A percentile compares a stretch with the other conserved stretches of the same genome.
Conservation (phyloP, 2,113 vertebrate species). For the Cathartes aura region DNA sequence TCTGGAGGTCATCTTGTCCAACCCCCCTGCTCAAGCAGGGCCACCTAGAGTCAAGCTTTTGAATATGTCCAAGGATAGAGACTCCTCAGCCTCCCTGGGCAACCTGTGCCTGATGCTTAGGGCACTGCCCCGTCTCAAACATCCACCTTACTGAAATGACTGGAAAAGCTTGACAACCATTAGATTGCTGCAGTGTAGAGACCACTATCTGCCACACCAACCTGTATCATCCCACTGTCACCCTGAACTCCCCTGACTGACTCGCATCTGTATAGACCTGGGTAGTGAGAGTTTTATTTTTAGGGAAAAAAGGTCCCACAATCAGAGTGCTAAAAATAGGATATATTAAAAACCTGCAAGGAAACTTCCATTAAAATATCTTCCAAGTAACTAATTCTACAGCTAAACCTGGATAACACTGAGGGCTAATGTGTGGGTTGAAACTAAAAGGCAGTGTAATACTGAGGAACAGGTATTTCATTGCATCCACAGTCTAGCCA, state of each 20-base stretch:
- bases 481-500: not conserved
- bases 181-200: not conserved
- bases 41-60: not conserved
- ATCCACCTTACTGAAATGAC: not conserved
- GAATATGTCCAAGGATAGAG: not conserved
- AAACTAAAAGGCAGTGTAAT: not conserved
- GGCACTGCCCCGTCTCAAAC: not conserved
- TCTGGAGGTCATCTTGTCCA: not conserved
- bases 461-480: not conserved
- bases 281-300: not conserved
- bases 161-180: not conserved
- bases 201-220: not conserved
- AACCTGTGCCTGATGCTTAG: not conserved
- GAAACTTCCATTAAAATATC: not conserved
- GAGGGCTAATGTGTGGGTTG: not conserved
- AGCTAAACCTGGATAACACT: not conserved
- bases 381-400: not conserved
- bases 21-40: not conserved
- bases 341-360: not conserved
- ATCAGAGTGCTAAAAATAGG: not conserved
- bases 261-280: not conserved
- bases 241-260: not conserved
- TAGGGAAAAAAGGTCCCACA: not conserved
- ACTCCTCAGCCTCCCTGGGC: not conserved
- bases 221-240: not conserved